These are phyloP conservation scores for Cyrtonyx montezumae DNA, from an alignment of 2,113 vertebrate species.

Conservation along the genomic window DNA sequence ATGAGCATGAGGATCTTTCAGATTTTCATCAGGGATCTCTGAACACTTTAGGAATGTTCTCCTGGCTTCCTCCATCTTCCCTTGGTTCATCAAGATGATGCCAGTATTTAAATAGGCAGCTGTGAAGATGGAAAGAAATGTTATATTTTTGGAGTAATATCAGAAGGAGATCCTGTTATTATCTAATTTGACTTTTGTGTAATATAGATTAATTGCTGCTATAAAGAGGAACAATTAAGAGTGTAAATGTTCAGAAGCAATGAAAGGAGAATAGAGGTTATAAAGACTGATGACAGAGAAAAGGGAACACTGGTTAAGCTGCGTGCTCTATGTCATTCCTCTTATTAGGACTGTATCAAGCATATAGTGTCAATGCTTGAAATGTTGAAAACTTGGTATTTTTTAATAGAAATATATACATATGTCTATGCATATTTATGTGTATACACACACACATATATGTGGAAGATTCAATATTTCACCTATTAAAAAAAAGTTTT, in stretches of 20 bases:
- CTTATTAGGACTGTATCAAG: neutral
- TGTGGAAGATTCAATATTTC: neutral
- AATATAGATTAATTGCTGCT: neutral
- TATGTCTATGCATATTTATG: neutral
- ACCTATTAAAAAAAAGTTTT: neutral
- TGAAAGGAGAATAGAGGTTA: neutral
- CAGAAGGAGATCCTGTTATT: neutral
- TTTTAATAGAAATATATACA: neutral
- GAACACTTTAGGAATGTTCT: constrained; percentile 95
- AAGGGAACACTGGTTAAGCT: neutral
- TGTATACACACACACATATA: neutral
- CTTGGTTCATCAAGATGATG: constrained; percentile 98
- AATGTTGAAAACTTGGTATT: neutral
- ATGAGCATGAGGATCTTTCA: constrained; percentile 98
- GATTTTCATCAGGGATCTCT: constrained; percentile 97
- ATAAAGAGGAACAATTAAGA: neutral
- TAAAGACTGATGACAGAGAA: neutral
- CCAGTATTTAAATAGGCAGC: constrained; percentile 99
- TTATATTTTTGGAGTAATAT: neutral
- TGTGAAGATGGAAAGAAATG: constrained; percentile 45
- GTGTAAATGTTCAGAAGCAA: neutral
- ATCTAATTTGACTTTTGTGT: neutral
- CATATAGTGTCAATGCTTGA: neutral
- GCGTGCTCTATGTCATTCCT: accelerated
- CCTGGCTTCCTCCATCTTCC: constrained; percentile 91